Base-by-base conservation (phyloP, 2,888 invertebrate species). In the Drosophila bunnanda region DNA sequence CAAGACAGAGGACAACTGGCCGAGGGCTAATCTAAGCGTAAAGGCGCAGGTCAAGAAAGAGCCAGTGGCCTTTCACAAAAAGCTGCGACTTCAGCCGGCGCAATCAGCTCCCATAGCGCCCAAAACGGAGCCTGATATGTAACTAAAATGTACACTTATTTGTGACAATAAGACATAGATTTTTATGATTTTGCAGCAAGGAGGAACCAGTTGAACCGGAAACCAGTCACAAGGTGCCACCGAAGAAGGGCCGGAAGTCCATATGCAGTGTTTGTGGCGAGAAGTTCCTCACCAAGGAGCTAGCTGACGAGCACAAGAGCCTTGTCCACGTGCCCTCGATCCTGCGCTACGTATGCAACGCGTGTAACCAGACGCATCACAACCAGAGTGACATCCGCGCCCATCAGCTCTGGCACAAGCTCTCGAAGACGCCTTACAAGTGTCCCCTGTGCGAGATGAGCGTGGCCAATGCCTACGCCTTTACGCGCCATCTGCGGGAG, bases 321-420 rank as follows among this genome's bases (percentile, higher is more conserved):
- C 32, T 25, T 0, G 67, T 54, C 13, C 92, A 93, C 73, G 66
- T 90, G 17, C 92, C 92, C 4, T 77, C 75, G 17, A 75, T 92
- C 44, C 77, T 82, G 30, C 89, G 91, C 4, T 92, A 90, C 70
- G 91, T 93, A 0, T 94, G 94, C 81, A 92, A 93, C 68, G 92
- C 93, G 0, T 94, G 94, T 70, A 90, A 92, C 17, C 90, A 92
- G 34, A 93, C 93, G 86, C 93, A 94, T 73, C 22, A 74, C 0
- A 90, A 90, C 0, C 34, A 71, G 0, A 92, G 92, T 8, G 93
- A 93, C 41, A 90, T 93, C 1, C 79, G 87, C 7, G 75, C 89
- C 0, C 94, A 94, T 73, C 94, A 94, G 77, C 78, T 89, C 25
- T 90, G 90, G 85, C 94, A 94, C 80, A 87, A 84, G 32, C 77